A percentile compares a stretch with the other conserved stretches of the same genome.
phyloP scores from a whole-genome alignment of 2,797 vertebrate genomes.

The Benthosema pterotum region DNA sequence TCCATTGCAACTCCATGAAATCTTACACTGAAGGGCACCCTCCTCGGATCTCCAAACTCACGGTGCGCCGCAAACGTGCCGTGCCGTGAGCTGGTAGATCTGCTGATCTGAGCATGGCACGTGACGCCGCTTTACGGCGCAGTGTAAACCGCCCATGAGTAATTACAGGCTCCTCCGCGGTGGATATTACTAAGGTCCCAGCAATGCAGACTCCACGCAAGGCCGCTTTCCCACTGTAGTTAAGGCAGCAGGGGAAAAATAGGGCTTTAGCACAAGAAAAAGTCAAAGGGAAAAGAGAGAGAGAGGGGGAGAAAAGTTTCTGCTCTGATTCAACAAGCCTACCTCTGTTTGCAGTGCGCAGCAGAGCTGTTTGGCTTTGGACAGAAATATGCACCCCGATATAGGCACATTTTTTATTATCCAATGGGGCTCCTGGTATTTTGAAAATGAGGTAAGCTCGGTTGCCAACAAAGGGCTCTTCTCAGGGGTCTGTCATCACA shows the following conservation, averaged over 20 bases:
- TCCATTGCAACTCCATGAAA: too few species aligned
- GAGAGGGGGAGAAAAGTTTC: constrained; percentile 49
- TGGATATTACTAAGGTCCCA: constrained; percentile 82
- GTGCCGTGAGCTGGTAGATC: too few species aligned
- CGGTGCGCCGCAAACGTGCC: too few species aligned
- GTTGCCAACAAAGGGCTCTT: constrained; percentile 78
- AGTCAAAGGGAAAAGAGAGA: constrained; percentile 39
- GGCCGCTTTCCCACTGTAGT: constrained; percentile 65
- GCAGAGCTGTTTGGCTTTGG: constrained; percentile 50
- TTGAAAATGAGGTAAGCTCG: constrained; percentile 73
- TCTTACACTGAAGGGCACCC: too few species aligned
- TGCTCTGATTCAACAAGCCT: constrained; percentile 53
- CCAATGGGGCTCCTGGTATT: constrained; percentile 64
- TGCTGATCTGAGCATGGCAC: too few species aligned
- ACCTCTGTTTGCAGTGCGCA: constrained; percentile 53
- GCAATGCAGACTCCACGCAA: constrained; percentile 65
- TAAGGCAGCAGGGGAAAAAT: constrained; percentile 35
- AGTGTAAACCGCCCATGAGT: constrained; percentile 45
- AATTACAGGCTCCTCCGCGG: constrained; percentile 86
- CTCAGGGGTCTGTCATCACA: constrained; percentile 74
- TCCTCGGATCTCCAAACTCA: too few species aligned
- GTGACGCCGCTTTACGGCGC: too few species aligned
- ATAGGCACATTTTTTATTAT: constrained; percentile 70
- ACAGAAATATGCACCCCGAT: constrained; percentile 58
- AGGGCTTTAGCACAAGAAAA: constrained; percentile 50